Conservation (phyloP, 1,140 invertebrate species). For the Drosophila asahinai region DNA sequence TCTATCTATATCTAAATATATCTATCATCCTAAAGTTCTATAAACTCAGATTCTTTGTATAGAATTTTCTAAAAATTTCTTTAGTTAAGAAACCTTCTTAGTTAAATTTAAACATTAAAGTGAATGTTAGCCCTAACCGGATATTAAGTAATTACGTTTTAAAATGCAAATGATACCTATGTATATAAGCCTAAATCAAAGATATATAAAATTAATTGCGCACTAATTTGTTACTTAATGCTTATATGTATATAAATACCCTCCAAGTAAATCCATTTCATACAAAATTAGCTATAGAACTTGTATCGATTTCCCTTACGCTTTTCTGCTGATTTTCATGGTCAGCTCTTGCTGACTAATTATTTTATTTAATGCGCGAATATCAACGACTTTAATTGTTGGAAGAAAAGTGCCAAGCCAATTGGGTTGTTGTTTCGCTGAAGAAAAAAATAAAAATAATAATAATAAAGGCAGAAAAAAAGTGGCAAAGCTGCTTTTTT, state of each 20-base stretch:
- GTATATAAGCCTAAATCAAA: neutral
- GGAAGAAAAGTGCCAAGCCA: constrained; percentile 33
- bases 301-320: constrained; percentile 28
- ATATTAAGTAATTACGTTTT: neutral
- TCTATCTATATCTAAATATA: neutral
- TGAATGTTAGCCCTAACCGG: neutral
- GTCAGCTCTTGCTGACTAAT: constrained; percentile 62
- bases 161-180: neutral
- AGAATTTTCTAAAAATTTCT: neutral
- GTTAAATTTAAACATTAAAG: neutral
- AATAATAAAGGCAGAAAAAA: constrained; percentile 47
- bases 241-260: neutral
- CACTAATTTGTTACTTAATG: constrained; percentile 1
- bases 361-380: constrained; percentile 37
- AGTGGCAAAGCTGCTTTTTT: constrained; percentile 78
- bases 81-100: neutral
- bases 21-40: neutral
- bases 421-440: constrained; percentile 40
- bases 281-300: constrained; percentile 17
- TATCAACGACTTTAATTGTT: constrained; percentile 41
- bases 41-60: too few species aligned
- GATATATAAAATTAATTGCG: neutral
- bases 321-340: constrained; percentile 55
- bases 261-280: constrained; percentile 8
- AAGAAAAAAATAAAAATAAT: constrained; percentile 17